Evolutionary conservation across 2,797 vertebrate genomes (phyloP), one percentile per base, ranked within the genome.

Genomic region (Acrossocheilus wenchowensis): DNA sequence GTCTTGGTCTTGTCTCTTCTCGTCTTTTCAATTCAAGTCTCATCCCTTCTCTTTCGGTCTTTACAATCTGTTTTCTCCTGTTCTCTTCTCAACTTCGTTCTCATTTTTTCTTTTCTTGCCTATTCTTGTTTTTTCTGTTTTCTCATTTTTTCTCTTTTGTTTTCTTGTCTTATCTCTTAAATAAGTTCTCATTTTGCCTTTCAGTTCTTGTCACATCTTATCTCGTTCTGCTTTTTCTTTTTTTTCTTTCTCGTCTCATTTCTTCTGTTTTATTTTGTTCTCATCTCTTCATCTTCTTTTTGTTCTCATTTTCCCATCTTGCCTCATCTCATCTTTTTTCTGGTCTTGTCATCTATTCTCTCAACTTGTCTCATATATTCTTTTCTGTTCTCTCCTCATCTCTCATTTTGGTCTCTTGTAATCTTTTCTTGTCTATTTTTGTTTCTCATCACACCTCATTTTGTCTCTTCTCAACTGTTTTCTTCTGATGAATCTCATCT

Each of bases 1-100:
- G n/a, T 83, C 57, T 45, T 54, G 43, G 34, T 78, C 60, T 68
- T 15, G 9, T 68, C 64, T 69, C 36, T 36, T 19, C 3, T 77
- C 50, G n/a, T 69, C 39, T 80, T 73, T 60, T 62, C 50, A 87
- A 23, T 30, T 73, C 23, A 12, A 43, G n/a, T 50, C 68, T 88
- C 30, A 39, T 87, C 34, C 36, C 21, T 80, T 75, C 83, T 62
- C 30, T 64, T 80, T 62, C 4, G 1, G 7, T 80, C 54, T 17
- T 17, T 62, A n/a, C 23, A 3, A 30, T 64, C 23, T 74, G 68
- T 73, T 4, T 30, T 48, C n/a, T 4, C 68, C 6, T 36, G 6
- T 2, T 7, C 54, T 36, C 19, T 36, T 36, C 34, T 23, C 21
- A 10, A 11, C 17, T 77, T 36, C 11, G 30, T 77, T 30, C 14